phyloP scores from a whole-genome alignment of 2,113 vertebrate species.

The Phrynosoma platyrhinos region DNA sequence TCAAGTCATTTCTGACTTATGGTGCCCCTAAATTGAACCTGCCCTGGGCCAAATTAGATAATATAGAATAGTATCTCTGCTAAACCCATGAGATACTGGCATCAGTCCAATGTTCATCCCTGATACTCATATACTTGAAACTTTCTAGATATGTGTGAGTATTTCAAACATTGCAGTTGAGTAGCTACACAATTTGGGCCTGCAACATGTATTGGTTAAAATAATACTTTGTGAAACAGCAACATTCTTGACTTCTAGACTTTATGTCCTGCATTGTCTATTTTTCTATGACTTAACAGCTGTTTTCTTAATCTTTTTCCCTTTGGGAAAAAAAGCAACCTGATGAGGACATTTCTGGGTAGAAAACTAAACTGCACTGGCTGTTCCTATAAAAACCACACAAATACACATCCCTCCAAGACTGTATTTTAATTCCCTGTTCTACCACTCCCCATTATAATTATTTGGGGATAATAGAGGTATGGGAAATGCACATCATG shows the following conservation, averaged over 20 bases:
- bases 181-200: background rate
- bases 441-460: too few species aligned
- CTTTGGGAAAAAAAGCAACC: too few species aligned
- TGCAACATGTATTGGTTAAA: background rate
- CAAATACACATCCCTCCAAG: too few species aligned
- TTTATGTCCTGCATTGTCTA: background rate
- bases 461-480: too few species aligned
- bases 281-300: background rate
- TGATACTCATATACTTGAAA: background rate
- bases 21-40: too few species aligned
- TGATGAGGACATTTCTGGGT: background rate
- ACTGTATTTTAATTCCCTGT: too few species aligned
- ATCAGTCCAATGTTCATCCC: background rate
- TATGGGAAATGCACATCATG: too few species aligned
- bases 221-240: too few species aligned
- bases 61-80: background rate
- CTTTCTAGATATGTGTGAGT: background rate
- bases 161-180: background rate
- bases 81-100: background rate
- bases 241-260: fast-evolving
- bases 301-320: slow-evolving; percentile 22
- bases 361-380: too few species aligned
- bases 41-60: background rate
- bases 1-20: too few species aligned
- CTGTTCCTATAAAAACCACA: too few species aligned